These are phyloP conservation scores for Ommatoiulus sabulosus DNA, from an alignment of 2,888 invertebrate species.

Conservation along the genomic window DNA sequence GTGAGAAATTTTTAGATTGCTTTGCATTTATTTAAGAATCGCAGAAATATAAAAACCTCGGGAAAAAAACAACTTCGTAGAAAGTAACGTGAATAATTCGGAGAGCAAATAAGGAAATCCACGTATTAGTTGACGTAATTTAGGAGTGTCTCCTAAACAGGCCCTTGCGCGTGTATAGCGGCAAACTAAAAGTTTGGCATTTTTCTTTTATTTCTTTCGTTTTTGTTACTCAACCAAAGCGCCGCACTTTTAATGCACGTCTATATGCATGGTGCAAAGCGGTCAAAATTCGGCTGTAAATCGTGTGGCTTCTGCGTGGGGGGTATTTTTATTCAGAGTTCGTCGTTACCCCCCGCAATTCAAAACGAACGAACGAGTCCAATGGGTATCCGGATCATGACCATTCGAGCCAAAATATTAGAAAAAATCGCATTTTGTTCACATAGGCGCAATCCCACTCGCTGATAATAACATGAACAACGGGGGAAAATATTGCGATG, in stretches of 20 bases:
- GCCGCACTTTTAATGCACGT: constrained; percentile 22
- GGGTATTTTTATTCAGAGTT: constrained; percentile 48
- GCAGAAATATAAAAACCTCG: too few species aligned
- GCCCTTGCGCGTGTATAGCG: not conserved
- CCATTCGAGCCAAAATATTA: constrained; percentile 50
- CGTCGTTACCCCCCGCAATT: constrained; percentile 22
- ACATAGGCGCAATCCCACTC: constrained; percentile 6
- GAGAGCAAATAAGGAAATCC: not conserved
- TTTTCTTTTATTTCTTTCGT: not conserved
- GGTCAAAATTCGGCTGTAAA: constrained; percentile 50
- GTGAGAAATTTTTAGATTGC: too few species aligned
- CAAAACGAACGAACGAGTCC: constrained; percentile 45
- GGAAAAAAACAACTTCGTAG: too few species aligned
- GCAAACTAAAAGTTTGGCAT: not conserved
- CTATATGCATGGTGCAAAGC: constrained; percentile 47
- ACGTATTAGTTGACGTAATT: not conserved
- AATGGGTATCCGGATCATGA: constrained; percentile 54
- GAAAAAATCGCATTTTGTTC: not conserved
- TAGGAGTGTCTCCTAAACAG: not conserved
- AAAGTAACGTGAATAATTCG: too few species aligned
- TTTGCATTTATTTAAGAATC: too few species aligned
- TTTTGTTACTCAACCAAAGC: constrained; percentile 18
- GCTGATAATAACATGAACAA: constrained; percentile 46
- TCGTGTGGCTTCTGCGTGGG: constrained; percentile 34
- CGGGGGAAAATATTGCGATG: not conserved